Evolutionary conservation across 2,888 invertebrate genomes (phyloP), one percentile per base, ranked within the genome.

Genomic region (Chironomus tentans): DNA sequence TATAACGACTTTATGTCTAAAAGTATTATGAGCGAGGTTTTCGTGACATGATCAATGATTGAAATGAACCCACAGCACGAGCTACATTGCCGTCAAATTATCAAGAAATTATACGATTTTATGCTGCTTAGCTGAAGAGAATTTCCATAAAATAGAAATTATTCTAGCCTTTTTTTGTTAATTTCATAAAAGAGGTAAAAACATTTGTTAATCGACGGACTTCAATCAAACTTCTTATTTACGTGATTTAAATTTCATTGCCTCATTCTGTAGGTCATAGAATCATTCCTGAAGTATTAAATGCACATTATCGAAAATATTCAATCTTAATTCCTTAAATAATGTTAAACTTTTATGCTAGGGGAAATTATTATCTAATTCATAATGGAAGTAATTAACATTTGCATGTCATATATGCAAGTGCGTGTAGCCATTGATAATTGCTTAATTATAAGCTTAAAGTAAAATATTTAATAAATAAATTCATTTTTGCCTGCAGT

Each of bases 341-440:
- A 5, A 5, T 6, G 5, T n/a, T n/a, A n/a, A n/a, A 38, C 10
- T 38, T 38, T 10, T 10, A 38, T 38, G 10, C 10, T 38, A 38
- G 10, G 10, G 7, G 2, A 38, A 38, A 5, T 28, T n/a, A 28
- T 10, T 38, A 38, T 38, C 38, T 38, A 38, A 38, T 10, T 38
- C 38, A 38, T 38, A 38, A 38, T 38, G 38, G 10, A 38, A 38
- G 38, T 38, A 38, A 38, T 38, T 38, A 10, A 38, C 38, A 38
- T 38, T 38, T 38, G 38, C 38, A 38, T 38, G 38, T 38, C 38
- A 38, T 38, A 38, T 38, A 38, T 2, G 38, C 1, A 1, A 38
- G 38, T 72, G 72, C 72, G 72, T 72, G 72, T 72, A 38, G 24
- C 61, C 72, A 72, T 62, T 62, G 72, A 72, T 72, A 72, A 72